Base-by-base conservation (phyloP, 1,140 invertebrate species). In the Scaptomyza montana region DNA sequence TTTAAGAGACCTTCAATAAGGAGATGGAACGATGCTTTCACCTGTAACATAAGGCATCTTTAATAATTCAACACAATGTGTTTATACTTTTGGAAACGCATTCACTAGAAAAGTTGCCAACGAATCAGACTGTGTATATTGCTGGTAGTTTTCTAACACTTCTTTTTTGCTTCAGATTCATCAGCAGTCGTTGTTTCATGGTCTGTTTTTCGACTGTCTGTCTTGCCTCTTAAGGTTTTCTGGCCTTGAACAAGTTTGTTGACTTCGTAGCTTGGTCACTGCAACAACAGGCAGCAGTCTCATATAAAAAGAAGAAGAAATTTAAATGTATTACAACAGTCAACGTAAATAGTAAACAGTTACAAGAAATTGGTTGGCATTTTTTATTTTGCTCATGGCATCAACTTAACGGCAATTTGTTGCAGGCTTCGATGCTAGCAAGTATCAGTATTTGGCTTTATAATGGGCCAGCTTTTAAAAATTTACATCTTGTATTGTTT, bases 171-270 rank as follows among this genome's bases (percentile, higher is more conserved):
- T 47, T 49, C 46, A 30, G 21, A 12, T 33, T 47, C 21, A 60
- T 3, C n/a, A 6, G 50, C 50, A 9, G 28, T 47, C 9, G 12
- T 30, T 10, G 25, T 16, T 16, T 50, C n/a, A 16, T 50, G 61
- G 51, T 73, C 67, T 54, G 28, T 49, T 16, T 54, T 55, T 55
- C 30, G 61, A 60, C 71, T 39, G 39, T 54, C 12, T 46, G 33
- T 49, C 33, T 16, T 74, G 36, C 28, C n/a, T 21, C 47, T 59
- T 60, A 5, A 49, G 46, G 28, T 74, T 63, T 74, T 85, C 84
- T 54, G 74, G 68, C 78, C 82, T 86, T 86, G 81, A 74, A 78
- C 70, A 81, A 86, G 81, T 86, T 86, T 86, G 79, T 86, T 86
- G 81, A 86, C 81, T 87, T 68, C 75, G 16, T 33, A 33, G 36